These are phyloP conservation scores for Anguilla anguilla DNA, from an alignment of 2,797 vertebrate species.

Conservation along the genomic window DNA sequence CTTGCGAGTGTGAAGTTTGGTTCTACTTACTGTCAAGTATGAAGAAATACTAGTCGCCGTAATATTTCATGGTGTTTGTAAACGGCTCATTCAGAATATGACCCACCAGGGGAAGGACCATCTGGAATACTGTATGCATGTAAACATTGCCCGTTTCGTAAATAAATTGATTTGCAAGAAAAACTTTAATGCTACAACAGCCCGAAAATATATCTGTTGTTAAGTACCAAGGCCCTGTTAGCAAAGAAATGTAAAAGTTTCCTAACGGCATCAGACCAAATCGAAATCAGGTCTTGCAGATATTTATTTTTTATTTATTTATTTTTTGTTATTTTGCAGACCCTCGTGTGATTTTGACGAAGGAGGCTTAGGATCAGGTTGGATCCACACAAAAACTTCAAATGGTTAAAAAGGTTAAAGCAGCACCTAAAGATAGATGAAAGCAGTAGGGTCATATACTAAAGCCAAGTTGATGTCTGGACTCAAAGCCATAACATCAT, in stretches of 20 bases:
- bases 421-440: not conserved
- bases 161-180: not conserved
- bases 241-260: not conserved
- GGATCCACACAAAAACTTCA: not conserved
- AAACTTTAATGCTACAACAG: not conserved
- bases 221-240: not conserved
- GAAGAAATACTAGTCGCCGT: not conserved
- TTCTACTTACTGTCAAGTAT: not conserved
- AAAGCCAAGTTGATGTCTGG: slow-evolving; percentile 14
- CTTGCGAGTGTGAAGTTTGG: not conserved
- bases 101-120: not conserved
- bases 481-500: slow-evolving; percentile 18
- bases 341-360: not conserved
- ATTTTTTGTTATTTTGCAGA: not conserved
- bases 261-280: not conserved
- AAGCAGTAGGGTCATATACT: not conserved
- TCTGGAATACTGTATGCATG: not conserved
- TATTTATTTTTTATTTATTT: not conserved
- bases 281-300: not conserved
- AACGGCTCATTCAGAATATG: not conserved
- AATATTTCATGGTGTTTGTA: not conserved
- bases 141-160: not conserved
- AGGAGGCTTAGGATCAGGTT: not conserved
- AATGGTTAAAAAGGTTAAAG: not conserved
- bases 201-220: not conserved